Percentiles rank a stretch among this genome's conserved stretches.
Conservation (phyloP, 2,113 vertebrate genomes). For the Ictalurus furcatus region DNA sequence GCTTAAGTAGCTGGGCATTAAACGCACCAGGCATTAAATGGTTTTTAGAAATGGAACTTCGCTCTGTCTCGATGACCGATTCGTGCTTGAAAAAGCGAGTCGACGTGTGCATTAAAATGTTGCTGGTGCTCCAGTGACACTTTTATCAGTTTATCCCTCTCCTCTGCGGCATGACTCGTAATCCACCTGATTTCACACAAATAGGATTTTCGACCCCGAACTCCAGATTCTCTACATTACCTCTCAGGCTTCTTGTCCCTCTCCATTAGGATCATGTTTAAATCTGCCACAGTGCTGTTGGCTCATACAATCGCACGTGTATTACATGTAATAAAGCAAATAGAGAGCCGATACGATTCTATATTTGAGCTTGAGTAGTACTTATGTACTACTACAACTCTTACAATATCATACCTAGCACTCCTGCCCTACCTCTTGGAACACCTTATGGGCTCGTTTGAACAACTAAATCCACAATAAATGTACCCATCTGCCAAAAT, state of each 20-base stretch:
- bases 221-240: slow-evolving; percentile 16
- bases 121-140: slow-evolving; percentile 25
- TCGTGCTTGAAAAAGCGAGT: slow-evolving; percentile 3
- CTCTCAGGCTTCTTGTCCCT: slow-evolving; percentile 16
- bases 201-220: slow-evolving; percentile 39
- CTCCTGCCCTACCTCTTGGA: slow-evolving; percentile 7
- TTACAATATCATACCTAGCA: neutral
- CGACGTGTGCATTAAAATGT: slow-evolving; percentile 39
- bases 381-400: slow-evolving; percentile 1
- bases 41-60: slow-evolving; percentile 50
- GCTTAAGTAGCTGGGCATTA: slow-evolving; percentile 50
- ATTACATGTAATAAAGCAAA: neutral
- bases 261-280: slow-evolving; percentile 26
- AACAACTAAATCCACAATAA: slow-evolving; percentile 23
- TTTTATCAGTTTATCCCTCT: slow-evolving; percentile 47
- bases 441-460: slow-evolving; percentile 38
- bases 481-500: slow-evolving; percentile 19
- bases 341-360: neutral
- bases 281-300: neutral
- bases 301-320: neutral
- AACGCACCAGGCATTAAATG: slow-evolving; percentile 49
- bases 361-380: slow-evolving; percentile 10
- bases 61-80: slow-evolving; percentile 28
- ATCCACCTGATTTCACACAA: slow-evolving; percentile 43
- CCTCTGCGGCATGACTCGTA: slow-evolving; percentile 26